Conservation (phyloP, 2,888 invertebrate genomes). For the Melanostoma mellinum region DNA sequence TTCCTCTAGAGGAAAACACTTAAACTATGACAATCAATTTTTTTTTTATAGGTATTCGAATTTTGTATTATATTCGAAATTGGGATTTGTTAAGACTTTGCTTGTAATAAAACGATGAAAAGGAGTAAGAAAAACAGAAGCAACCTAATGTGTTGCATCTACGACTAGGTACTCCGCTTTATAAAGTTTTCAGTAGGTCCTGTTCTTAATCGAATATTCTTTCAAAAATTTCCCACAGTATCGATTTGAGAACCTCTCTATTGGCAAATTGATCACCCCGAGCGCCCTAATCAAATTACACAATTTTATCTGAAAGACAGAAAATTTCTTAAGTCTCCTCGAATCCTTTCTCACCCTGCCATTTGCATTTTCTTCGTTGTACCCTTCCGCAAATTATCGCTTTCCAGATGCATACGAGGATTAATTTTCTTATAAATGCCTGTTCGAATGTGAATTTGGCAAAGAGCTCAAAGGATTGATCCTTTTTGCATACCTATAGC, state of each 20-base stretch:
- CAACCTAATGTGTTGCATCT: no score
- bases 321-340: constrained; percentile 13
- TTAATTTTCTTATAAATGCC: constrained; percentile 60
- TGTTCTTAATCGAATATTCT: not conserved
- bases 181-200: no score
- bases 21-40: no score
- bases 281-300: constrained; percentile 53
- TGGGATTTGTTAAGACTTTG: no score
- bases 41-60: no score
- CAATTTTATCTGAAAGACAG: not conserved
- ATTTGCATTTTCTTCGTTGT: constrained; percentile 63
- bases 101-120: no score
- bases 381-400: constrained; percentile 55
- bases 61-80: no score
- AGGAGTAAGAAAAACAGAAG: no score
- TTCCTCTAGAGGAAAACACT: no score
- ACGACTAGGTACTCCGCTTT: no score
- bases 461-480: constrained; percentile 39
- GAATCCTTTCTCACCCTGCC: constrained; percentile 32
- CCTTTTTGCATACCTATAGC: constrained; percentile 60
- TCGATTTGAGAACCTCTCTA: not conserved
- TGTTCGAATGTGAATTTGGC: constrained; percentile 24
- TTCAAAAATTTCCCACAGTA: constrained; percentile 19
- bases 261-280: constrained; percentile 25
- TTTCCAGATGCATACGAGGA: constrained; percentile 49